phyloP scores from a whole-genome alignment of 2,797 vertebrate species.

The Halcyon smyrnensis region DNA sequence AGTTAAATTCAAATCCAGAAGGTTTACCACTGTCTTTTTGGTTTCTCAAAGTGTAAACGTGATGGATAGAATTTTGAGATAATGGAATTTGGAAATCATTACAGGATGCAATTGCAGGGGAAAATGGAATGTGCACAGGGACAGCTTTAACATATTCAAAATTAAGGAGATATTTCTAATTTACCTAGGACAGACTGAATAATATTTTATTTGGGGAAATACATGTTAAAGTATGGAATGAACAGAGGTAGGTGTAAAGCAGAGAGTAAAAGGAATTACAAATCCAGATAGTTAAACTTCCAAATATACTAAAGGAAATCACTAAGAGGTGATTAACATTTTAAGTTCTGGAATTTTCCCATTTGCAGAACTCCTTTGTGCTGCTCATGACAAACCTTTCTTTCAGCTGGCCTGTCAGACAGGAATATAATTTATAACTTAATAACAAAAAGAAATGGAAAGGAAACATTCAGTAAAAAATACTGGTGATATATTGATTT shows the following conservation, averaged over 20 bases:
- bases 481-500: background rate
- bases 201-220: background rate
- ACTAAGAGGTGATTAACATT: background rate
- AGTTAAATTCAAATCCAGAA: background rate
- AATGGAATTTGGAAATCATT: slow-evolving; percentile 61
- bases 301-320: background rate
- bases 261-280: background rate
- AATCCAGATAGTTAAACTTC: background rate
- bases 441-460: background rate
- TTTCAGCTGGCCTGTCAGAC: background rate
- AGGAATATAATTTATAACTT: background rate
- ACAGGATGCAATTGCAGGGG: slow-evolving; percentile 39
- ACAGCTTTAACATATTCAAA: slow-evolving; percentile 59
- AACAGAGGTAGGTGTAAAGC: background rate
- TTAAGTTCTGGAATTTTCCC: background rate
- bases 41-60: slow-evolving; percentile 56
- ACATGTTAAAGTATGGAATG: background rate
- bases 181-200: background rate
- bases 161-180: slow-evolving; percentile 31
- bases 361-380: background rate
- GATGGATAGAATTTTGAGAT: slow-evolving; percentile 61
- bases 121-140: slow-evolving; percentile 42
- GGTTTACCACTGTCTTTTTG: slow-evolving; percentile 37
- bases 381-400: background rate
- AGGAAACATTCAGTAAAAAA: background rate